phyloP scores from a whole-genome alignment of 2,113 vertebrate genomes.

The Tyto alba region DNA sequence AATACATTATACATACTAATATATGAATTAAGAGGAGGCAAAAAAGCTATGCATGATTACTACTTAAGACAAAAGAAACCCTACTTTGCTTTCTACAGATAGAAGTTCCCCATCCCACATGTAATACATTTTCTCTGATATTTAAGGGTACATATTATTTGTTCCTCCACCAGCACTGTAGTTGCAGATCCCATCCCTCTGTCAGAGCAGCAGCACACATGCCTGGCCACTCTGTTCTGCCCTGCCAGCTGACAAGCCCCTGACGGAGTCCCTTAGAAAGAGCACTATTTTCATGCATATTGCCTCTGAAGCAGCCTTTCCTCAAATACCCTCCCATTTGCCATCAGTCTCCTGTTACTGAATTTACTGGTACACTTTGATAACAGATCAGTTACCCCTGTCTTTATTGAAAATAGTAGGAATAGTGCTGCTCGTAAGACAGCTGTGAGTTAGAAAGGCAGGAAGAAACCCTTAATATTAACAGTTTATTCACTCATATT shows the following conservation, averaged over 20 bases:
- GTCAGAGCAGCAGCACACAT: not conserved
- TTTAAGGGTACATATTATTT: not conserved
- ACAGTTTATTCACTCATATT: not conserved
- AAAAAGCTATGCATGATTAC: not conserved
- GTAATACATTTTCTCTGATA: not conserved
- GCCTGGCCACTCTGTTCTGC: not conserved
- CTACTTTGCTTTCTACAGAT: not conserved
- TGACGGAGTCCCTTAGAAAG: not conserved
- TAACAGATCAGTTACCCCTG: not conserved
- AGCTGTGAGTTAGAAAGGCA: not conserved
- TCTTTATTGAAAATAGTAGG: not conserved
- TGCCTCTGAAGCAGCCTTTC: not conserved
- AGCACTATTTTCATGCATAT: not conserved
- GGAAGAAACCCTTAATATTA: not conserved
- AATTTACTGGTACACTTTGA: not conserved
- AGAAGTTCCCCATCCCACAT: fast-evolving
- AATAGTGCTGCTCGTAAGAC: not conserved
- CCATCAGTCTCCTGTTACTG: not conserved
- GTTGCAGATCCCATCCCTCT: not conserved
- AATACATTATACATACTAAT: not conserved
- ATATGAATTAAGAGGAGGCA: not conserved
- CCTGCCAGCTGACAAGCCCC: not conserved
- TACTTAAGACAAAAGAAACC: not conserved
- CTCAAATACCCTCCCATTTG: not conserved
- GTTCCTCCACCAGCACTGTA: not conserved